A percentile compares a stretch with the other conserved stretches of the same genome.
Conservation (phyloP, 2,113 vertebrate genomes). For the Carassius carassius region DNA sequence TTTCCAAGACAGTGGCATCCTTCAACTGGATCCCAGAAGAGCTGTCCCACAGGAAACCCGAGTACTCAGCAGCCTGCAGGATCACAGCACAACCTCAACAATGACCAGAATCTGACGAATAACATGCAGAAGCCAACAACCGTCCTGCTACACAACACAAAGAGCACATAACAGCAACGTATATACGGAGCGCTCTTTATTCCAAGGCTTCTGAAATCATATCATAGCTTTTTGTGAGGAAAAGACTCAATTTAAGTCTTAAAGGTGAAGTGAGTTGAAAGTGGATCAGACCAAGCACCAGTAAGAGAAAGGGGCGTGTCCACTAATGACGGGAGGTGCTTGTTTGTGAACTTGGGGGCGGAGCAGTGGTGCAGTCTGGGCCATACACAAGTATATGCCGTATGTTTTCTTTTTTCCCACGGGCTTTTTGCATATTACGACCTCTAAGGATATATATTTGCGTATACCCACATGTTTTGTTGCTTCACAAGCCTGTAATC, state of each 20-base stretch:
- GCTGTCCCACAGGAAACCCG: slow-evolving; percentile 90
- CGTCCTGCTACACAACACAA: not conserved
- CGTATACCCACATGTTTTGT: too few relatives aligned
- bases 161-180: not conserved
- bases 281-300: too few relatives aligned
- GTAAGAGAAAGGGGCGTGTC: too few relatives aligned
- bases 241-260: not conserved
- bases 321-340: too few relatives aligned
- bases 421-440: too few relatives aligned
- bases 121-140: not conserved
- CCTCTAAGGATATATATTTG: too few relatives aligned
- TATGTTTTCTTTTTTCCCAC: too few relatives aligned
- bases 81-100: slow-evolving; percentile 36
- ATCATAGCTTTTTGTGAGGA: not conserved
- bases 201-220: not conserved
- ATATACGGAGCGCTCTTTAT: not conserved
- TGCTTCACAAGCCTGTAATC: too few relatives aligned
- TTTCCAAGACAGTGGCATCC: slow-evolving; percentile 73
- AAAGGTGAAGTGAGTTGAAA: too few relatives aligned
- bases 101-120: not conserved
- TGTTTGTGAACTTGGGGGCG: too few relatives aligned
- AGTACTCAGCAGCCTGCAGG: slow-evolving; percentile 79
- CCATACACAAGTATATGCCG: too few relatives aligned
- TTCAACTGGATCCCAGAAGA: slow-evolving; percentile 84
- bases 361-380: too few relatives aligned